phyloP scores from a whole-genome alignment of 2,113 vertebrate species.

The Lagopus leucura region DNA sequence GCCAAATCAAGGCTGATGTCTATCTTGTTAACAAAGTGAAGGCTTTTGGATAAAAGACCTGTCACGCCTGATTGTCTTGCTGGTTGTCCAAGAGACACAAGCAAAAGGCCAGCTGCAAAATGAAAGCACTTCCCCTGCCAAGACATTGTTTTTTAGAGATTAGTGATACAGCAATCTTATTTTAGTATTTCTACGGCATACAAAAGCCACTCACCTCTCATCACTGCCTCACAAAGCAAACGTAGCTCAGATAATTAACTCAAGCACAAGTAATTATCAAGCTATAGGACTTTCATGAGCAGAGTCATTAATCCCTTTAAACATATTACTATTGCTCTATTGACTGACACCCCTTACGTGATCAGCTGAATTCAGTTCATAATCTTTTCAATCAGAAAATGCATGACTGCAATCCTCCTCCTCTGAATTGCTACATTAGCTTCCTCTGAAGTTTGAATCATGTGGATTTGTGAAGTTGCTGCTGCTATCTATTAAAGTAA shows the following conservation, averaged over 20 bases:
- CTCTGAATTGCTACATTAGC: not conserved
- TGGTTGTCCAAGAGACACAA: not conserved
- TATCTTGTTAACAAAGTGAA: not conserved
- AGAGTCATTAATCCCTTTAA: conserved; percentile 30
- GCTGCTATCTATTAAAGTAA: not conserved
- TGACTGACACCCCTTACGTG: not conserved
- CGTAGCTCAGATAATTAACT: conserved; percentile 32
- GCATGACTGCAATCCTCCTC: not conserved
- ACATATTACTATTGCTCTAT: not conserved
- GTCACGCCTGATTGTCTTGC: not conserved
- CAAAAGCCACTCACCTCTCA: not conserved
- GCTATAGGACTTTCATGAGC: not conserved
- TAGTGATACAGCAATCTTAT: not conserved
- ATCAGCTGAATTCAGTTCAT: conserved; percentile 2
- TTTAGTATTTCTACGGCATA: not conserved
- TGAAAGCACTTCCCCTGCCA: not conserved
- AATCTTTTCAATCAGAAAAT: not conserved
- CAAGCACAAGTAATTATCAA: conserved; percentile 43
- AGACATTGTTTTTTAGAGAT: not conserved
- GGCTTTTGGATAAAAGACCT: not conserved
- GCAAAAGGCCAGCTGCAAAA: not conserved
- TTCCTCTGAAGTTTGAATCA: conserved; percentile 32
- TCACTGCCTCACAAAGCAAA: conserved; percentile 5
- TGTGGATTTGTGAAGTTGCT: conserved; percentile 27
- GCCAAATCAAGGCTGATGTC: not conserved